Conservation (phyloP, 2,888 invertebrate species). For the Anticlea derivata region DNA sequence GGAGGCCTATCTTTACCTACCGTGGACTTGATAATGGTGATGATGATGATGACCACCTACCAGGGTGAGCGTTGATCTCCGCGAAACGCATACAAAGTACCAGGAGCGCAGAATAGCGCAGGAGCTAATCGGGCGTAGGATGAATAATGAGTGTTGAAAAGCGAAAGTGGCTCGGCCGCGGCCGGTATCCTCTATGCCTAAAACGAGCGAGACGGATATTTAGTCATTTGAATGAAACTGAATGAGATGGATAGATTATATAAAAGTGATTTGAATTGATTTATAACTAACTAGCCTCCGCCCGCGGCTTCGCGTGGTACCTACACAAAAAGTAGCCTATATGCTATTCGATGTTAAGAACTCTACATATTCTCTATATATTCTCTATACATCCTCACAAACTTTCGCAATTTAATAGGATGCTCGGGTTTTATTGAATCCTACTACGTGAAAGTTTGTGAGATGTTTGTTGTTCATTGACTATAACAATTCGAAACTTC, state of each 20-base stretch:
- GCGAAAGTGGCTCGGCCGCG: constrained; percentile 32
- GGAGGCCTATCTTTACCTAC: too few species aligned
- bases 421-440: neutral
- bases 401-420: too few species aligned
- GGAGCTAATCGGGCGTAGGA: constrained; percentile 22
- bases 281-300: neutral
- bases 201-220: constrained; percentile 9
- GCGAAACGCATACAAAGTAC: constrained; percentile 21
- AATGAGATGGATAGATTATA: constrained; percentile 6
- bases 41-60: constrained; percentile 10
- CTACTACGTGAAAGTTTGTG: too few species aligned
- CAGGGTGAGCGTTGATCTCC: constrained; percentile 15
- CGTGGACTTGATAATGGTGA: too few species aligned
- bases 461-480: too few species aligned
- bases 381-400: too few species aligned
- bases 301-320: too few species aligned
- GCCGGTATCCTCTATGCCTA: constrained; percentile 22
- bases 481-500: too few species aligned
- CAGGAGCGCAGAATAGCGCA: constrained; percentile 15
- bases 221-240: neutral
- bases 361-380: too few species aligned
- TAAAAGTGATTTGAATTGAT: neutral
- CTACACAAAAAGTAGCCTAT: too few species aligned
- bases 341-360: too few species aligned
- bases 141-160: constrained; percentile 31